Evolutionary conservation across 1,140 invertebrate genomes (phyloP).

Genomic region (Drosophila insularis): DNA sequence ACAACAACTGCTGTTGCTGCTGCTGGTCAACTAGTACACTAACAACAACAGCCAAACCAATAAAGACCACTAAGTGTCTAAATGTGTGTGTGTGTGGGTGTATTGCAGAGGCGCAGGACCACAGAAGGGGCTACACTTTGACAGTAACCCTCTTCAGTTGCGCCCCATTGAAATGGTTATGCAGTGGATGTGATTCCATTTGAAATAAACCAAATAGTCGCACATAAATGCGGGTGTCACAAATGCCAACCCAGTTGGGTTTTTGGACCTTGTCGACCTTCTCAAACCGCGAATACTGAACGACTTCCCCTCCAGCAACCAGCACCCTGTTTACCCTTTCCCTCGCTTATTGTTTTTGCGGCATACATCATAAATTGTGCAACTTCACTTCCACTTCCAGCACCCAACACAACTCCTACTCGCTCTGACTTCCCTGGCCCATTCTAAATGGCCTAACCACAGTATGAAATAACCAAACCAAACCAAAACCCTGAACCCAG

Average conservation of each 20-base stretch:
- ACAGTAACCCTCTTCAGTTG: background rate
- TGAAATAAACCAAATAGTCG: slow-evolving; percentile 80
- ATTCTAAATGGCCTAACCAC: slow-evolving; percentile 60
- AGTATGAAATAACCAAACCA: slow-evolving; percentile 47
- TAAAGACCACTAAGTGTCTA: slow-evolving; percentile 78
- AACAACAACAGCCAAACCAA: slow-evolving; percentile 50
- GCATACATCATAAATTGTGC: slow-evolving; percentile 64
- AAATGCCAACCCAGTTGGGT: slow-evolving; percentile 37
- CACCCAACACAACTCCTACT: background rate
- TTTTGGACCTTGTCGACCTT: slow-evolving; percentile 11
- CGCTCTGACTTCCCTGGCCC: slow-evolving; percentile 14
- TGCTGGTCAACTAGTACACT: slow-evolving; percentile 39
- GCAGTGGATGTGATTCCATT: slow-evolving; percentile 68
- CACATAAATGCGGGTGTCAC: slow-evolving; percentile 77
- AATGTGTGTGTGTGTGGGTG: slow-evolving; percentile 47
- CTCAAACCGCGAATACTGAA: background rate
- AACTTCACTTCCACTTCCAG: slow-evolving; percentile 36
- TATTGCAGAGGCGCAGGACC: slow-evolving; percentile 1
- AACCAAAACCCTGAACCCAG: slow-evolving; percentile 5
- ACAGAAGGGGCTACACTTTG: background rate
- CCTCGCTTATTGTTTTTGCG: background rate
- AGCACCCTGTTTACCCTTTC: no score
- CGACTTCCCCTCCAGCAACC: background rate
- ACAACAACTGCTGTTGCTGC: slow-evolving; percentile 14
- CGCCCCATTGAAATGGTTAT: background rate